phyloP scores from a whole-genome alignment of 1,140 invertebrate genomes.

The Monochamus saltuarius region DNA sequence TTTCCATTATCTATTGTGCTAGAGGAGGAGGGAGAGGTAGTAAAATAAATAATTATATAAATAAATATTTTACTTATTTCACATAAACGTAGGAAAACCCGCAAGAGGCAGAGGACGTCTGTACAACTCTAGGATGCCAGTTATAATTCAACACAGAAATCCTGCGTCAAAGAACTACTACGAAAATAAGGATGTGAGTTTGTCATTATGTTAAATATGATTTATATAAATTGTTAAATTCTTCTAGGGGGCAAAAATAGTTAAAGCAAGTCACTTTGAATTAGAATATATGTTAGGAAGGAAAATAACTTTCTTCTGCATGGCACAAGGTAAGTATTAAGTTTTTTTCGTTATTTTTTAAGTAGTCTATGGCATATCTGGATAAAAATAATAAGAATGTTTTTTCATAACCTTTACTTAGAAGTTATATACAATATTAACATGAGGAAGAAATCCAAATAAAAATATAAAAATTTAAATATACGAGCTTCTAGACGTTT shows the following conservation, averaged over 20 bases:
- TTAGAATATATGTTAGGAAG: slow-evolving; percentile 89
- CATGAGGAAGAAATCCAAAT: no score
- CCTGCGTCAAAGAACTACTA: slow-evolving; percentile 68
- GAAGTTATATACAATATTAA: no score
- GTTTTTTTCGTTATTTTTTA: neutral
- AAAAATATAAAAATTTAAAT: no score
- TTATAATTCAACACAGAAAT: slow-evolving; percentile 65
- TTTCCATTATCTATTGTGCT: slow-evolving; percentile 13
- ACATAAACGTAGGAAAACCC: slow-evolving; percentile 3
- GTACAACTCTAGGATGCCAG: slow-evolving; percentile 59
- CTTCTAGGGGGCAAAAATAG: slow-evolving; percentile 83
- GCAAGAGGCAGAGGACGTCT: slow-evolving; percentile 51
- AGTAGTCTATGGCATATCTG: no score
- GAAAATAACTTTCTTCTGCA: slow-evolving; percentile 89
- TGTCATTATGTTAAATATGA: neutral
- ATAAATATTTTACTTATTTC: neutral
- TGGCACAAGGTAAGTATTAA: slow-evolving; percentile 67
- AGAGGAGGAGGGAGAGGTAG: slow-evolving; percentile 23
- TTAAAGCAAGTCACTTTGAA: slow-evolving; percentile 88
- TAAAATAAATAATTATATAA: neutral
- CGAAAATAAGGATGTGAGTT: slow-evolving; percentile 70
- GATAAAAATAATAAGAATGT: no score
- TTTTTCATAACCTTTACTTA: no score
- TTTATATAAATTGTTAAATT: slow-evolving; percentile 7
- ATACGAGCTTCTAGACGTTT: no score